Evolutionary conservation across 2,113 vertebrate genomes (phyloP).

Genomic region (Aspiorhynchus laticeps): DNA sequence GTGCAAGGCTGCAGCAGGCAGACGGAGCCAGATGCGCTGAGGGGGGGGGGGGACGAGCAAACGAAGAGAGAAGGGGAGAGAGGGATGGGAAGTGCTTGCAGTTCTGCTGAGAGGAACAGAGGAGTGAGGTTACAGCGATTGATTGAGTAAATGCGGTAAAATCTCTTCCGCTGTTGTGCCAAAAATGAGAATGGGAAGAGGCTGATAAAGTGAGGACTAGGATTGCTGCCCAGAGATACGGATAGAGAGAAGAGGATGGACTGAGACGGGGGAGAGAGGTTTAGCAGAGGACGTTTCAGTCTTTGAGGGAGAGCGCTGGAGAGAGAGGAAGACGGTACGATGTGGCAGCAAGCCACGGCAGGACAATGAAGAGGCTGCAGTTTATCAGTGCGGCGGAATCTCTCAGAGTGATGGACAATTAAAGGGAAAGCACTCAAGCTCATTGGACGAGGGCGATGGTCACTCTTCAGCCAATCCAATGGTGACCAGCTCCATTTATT

Average conservation of each 20-base stretch:
- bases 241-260: conserved; percentile 36
- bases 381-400: conserved; percentile 52
- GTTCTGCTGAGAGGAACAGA: too few relatives aligned
- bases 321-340: conserved; percentile 21
- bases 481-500: conserved; percentile 66
- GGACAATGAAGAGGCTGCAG: conserved; percentile 39
- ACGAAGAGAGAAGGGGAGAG: too few relatives aligned
- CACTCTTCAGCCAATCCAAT: conserved; percentile 64
- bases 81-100: too few relatives aligned
- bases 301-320: conserved; percentile 1
- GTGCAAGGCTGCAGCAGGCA: too few relatives aligned
- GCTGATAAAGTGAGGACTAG: too few relatives aligned
- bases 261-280: conserved; percentile 62
- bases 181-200: too few relatives aligned
- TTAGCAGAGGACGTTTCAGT: conserved; percentile 23
- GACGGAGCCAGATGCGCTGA: too few relatives aligned
- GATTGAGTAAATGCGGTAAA: too few relatives aligned
- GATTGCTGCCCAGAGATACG: conserved; percentile 62
- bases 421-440: conserved; percentile 55
- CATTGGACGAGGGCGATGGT: conserved; percentile 65
- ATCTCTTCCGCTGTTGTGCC: too few relatives aligned
- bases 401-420: conserved; percentile 50
- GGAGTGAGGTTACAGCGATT: too few relatives aligned
- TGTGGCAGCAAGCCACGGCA: conserved; percentile 9
- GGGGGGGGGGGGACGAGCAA: too few relatives aligned